Base-by-base conservation (phyloP, 2,113 vertebrate species). In the Salvelinus alpinus region DNA sequence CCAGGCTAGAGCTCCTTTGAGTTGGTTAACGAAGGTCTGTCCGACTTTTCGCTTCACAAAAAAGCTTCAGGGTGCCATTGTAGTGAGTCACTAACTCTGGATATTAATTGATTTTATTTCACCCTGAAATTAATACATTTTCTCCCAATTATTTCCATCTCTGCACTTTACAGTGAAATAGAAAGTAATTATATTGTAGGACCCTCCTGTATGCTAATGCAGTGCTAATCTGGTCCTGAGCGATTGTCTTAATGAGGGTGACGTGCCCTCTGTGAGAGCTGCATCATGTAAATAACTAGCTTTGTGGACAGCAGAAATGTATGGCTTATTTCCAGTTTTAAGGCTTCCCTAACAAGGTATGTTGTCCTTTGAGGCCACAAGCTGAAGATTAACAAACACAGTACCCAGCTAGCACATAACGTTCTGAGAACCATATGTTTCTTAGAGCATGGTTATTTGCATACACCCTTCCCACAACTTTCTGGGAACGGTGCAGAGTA, bases 171-270 rank as follows among this genome's bases (percentile, higher is more conserved):
- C 38, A 44, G 64, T 65, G 64, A 66, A 29, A 66, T 66, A 14
- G 20, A 66, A 29, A 66, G 25, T 31, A 31, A 16, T 66, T 66
- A 66, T 25, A 12, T 66, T 31, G 25, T 66, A 71, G 71, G 69
- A 44, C 65, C 82, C 67, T 83, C 73, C 91, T 91, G 86, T 92
- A 94, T 94, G 92, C 91, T 92, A 92, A 94, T 93, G 88, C 83
- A 82, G 80, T 85, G 79, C 88, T 94, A 93, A 93, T 93, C 92
- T 93, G 87, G 84, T 91, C 83, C 87, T 87, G 88, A 90, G 90
- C 79, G 76, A 80, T 77, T 78, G 85, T 85, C 80, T 88, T 93
- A 94, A 94, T 92, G 92, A 93, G 91, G 90, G 80, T 88, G 80
- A 70, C 82, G 88, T 84, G 87, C 86, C 83, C 87, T 83, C 82